These are phyloP conservation scores for Caenorhabditis macrosperma DNA, from an alignment of 2,888 invertebrate species.

Conservation along the genomic window DNA sequence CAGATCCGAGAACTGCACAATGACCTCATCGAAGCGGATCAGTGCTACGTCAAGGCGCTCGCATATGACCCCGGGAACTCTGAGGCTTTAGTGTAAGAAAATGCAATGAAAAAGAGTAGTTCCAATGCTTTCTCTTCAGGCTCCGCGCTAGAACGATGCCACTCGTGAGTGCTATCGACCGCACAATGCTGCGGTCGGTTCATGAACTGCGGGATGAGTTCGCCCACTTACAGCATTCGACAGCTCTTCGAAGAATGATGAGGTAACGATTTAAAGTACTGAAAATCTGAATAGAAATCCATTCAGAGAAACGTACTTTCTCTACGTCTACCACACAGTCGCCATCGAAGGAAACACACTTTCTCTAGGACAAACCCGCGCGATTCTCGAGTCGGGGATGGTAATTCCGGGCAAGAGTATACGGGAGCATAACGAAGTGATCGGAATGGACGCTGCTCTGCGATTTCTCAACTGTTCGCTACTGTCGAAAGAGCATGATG, in stretches of 20 bases:
- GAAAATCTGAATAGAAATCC: background rate
- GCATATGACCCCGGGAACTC: conserved; percentile 88
- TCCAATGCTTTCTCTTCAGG: conserved; percentile 57
- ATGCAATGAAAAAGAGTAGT: background rate
- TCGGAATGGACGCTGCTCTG: conserved; percentile 90
- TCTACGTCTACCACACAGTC: conserved; percentile 95
- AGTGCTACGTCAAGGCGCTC: conserved; percentile 89
- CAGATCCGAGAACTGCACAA: conserved; percentile 48
- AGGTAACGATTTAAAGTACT: conserved; percentile 84
- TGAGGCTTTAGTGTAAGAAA: conserved; percentile 73
- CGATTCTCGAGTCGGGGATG: conserved; percentile 89
- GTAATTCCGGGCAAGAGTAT: conserved; percentile 91
- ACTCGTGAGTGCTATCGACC: conserved; percentile 90
- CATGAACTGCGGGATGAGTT: conserved; percentile 83
- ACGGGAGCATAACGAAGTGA: conserved; percentile 90
- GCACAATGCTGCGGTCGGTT: conserved; percentile 87
- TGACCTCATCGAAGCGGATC: conserved; percentile 92
- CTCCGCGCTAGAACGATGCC: conserved; percentile 91
- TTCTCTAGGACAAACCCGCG: conserved; percentile 91
- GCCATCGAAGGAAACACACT: conserved; percentile 98
- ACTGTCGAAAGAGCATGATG: conserved; percentile 83
- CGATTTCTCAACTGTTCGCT: conserved; percentile 89
- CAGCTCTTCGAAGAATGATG: conserved; percentile 88
- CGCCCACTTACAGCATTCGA: conserved; percentile 83
- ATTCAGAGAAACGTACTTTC: conserved; percentile 92